Base-by-base conservation (phyloP, 2,797 vertebrate genomes). In the Hipposideros larvatus region DNA sequence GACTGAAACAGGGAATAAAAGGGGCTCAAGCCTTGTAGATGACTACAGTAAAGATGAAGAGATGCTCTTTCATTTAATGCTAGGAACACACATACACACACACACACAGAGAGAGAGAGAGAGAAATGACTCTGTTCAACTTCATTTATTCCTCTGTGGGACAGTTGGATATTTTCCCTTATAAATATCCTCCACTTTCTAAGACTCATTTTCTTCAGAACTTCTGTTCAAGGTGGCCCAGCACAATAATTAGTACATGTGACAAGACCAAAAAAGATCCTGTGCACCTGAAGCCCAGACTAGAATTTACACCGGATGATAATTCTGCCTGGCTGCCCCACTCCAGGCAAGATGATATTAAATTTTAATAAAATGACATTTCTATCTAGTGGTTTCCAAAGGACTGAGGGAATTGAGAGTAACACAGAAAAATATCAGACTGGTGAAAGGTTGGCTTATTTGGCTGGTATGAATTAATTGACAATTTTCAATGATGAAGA, bases 351-450 rank as follows among this genome's bases (percentile, higher is more conserved):
- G 66, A 6, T 90, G 92, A 63, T 82, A 75, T 55, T 91, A 96
- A 94, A 96, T 93, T 96, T 96, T 96, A 93, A 92, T 96, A 78
- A 94, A 95, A 70, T 43, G 74, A 93, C 8, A 82, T 59, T 88
- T 95, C 37, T 63, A 91, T 80, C 65, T 78, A 93, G 82, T 11
- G 10, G 59, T 46, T 71, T 92, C 82, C 86, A 86, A 95, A 95
- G 73, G 85, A 89, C 51, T 41, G 6, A 93, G 79, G 28, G 53
- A 86, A 91, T 24, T 74, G 59, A 89, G 65, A 92, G 85, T 90
- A 93, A 95, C 22, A 51, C 21, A 93, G 74, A 91, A 93, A 96
- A 92, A 78, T 75, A 37, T 31, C 95, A 93, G 68, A 61, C 48
- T 73, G 51, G 51, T 73, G 66, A 95, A 61, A 55, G 70, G 87